A percentile compares a stretch with the other conserved stretches of the same genome.
Evolutionary conservation across 2,797 vertebrate species (phyloP).

Genomic region (Lagocephalus sceleratus): DNA sequence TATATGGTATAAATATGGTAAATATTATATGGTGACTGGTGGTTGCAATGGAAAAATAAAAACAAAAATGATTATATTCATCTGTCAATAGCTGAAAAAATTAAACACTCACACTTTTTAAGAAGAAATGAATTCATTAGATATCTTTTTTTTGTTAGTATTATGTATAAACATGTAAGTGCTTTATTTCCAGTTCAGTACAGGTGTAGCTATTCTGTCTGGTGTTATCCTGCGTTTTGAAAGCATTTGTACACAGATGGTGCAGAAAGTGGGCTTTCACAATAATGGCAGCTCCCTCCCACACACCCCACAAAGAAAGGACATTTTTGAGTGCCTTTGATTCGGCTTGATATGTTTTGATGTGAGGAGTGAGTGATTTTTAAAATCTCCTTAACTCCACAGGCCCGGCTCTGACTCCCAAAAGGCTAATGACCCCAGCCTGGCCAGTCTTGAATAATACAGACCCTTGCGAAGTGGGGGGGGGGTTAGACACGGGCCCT

Average conservation of each 20-base stretch:
- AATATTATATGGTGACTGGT: no score
- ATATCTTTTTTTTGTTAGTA: constrained; percentile 25
- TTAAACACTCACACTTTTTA: constrained; percentile 22
- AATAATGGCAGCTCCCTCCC: constrained; percentile 43
- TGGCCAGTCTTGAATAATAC: constrained; percentile 64
- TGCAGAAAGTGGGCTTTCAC: constrained; percentile 23
- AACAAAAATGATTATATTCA: constrained; percentile 17
- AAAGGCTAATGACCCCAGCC: constrained; percentile 1
- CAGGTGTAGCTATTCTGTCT: not conserved
- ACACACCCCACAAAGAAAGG: constrained; percentile 41
- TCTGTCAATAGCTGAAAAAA: constrained; percentile 24
- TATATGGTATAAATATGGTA: no score
- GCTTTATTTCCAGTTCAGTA: not conserved
- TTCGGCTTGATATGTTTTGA: constrained; percentile 75
- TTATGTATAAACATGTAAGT: constrained; percentile 29
- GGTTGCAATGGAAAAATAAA: not conserved
- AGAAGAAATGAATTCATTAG: constrained; percentile 25
- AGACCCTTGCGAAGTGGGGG: constrained; percentile 46
- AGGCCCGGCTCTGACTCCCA: constrained; percentile 62
- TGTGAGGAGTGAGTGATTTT: constrained; percentile 76
- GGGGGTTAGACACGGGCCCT: constrained; percentile 50
- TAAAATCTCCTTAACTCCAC: constrained; percentile 76
- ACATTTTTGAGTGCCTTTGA: constrained; percentile 71
- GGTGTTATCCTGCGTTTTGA: constrained; percentile 2
- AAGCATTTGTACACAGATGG: not conserved